Evolutionary conservation across 2,797 vertebrate genomes (phyloP).

Genomic region (Menidia menidia): DNA sequence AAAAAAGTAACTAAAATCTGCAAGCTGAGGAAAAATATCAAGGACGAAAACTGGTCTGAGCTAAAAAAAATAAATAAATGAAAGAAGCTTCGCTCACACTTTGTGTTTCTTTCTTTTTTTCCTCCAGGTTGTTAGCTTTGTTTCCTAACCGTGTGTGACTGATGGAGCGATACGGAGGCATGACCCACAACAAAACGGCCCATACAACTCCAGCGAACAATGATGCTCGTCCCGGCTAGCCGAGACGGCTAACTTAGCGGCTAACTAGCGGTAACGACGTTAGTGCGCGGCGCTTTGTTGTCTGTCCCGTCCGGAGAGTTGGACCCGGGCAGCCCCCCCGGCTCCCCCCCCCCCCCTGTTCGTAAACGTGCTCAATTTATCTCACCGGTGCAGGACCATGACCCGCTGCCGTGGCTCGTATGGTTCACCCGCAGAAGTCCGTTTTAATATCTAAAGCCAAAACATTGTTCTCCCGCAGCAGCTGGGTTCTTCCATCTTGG

Average conservation of each 20-base stretch:
- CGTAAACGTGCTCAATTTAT: neutral
- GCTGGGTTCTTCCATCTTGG: conserved; percentile 87
- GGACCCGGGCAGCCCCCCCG: neutral
- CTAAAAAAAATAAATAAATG: too few species aligned
- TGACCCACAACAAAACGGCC: conserved; percentile 75
- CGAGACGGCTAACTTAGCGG: conserved; percentile 70
- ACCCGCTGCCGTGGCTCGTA: conserved; percentile 54
- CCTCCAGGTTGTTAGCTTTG: conserved; percentile 5
- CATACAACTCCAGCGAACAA: conserved; percentile 80
- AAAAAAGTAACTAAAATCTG: conserved; percentile 7
- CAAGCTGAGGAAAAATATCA: conserved; percentile 25
- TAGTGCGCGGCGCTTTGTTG: conserved; percentile 78
- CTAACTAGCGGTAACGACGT: conserved; percentile 65
- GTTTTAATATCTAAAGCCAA: conserved; percentile 78
- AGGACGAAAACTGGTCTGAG: conserved; percentile 29
- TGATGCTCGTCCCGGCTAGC: conserved; percentile 80
- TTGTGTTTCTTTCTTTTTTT: neutral
- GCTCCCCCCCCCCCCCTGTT: neutral
- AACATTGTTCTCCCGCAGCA: conserved; percentile 86
- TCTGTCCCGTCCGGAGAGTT: conserved; percentile 56
- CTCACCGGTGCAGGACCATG: conserved; percentile 84
- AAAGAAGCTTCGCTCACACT: neutral
- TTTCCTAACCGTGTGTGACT: conserved; percentile 38
- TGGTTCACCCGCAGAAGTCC: conserved; percentile 64
- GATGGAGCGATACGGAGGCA: conserved; percentile 61